phyloP scores from a whole-genome alignment of 2,113 vertebrate genomes.

The Rhynchomys soricoides region DNA sequence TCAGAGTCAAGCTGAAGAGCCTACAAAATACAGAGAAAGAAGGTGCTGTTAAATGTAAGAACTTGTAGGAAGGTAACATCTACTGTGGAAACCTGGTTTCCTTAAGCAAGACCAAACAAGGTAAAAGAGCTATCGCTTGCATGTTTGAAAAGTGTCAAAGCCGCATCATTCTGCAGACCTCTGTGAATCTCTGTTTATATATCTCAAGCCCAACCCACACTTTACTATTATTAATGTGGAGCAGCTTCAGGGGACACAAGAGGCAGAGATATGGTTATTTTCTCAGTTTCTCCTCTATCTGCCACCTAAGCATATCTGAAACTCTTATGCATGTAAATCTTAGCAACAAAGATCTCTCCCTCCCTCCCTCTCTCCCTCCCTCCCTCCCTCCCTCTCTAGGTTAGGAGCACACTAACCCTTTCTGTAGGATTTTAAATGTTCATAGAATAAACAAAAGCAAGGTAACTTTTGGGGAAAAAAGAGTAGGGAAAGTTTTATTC shows the following conservation, averaged over 20 bases:
- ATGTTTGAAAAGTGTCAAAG: neutral
- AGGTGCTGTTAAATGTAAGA: constrained; percentile 9
- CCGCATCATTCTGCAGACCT: neutral
- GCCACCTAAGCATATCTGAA: neutral
- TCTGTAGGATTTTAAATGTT: neutral
- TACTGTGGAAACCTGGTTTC: neutral
- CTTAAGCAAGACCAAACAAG: neutral
- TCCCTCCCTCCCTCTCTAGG: too few species aligned
- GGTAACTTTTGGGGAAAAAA: neutral
- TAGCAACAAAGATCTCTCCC: neutral
- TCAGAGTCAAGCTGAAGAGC: constrained; percentile 94
- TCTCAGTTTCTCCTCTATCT: neutral
- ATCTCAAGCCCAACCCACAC: neutral
- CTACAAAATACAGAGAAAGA: constrained; percentile 79
- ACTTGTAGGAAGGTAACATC: neutral
- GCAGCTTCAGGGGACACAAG: neutral
- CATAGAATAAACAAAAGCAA: neutral
- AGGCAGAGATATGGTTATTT: neutral
- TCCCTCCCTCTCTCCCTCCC: too few species aligned
- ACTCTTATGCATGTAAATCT: neutral
- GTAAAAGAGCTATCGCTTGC: neutral
- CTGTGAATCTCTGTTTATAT: neutral
- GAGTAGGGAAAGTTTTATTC: neutral
- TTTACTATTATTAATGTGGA: neutral
- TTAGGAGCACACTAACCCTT: neutral